These are phyloP conservation scores for Orthosia cruda DNA, from an alignment of 2,888 invertebrate genomes.

Conservation along the genomic window DNA sequence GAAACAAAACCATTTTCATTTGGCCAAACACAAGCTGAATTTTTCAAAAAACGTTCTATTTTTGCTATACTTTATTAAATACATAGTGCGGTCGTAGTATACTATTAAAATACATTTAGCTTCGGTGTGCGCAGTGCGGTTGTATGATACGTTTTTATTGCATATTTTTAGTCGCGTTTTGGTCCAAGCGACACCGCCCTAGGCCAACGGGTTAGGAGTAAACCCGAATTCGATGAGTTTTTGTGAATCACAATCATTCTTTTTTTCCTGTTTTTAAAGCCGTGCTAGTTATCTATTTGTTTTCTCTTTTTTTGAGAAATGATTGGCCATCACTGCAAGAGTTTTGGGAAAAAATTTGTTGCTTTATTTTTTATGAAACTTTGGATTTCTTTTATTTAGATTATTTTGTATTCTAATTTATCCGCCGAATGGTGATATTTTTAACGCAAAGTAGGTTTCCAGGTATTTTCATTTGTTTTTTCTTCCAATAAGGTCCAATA, in stretches of 20 bases:
- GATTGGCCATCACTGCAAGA: not conserved
- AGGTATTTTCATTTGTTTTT: too few species aligned
- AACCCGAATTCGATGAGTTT: slow-evolving; percentile 33
- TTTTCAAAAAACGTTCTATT: not conserved
- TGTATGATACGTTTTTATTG: slow-evolving; percentile 59
- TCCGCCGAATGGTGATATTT: too few species aligned
- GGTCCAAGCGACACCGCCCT: slow-evolving; percentile 17
- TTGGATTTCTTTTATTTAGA: too few species aligned
- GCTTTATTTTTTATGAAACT: too few species aligned
- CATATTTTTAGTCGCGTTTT: slow-evolving; percentile 56
- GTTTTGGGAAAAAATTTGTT: not conserved
- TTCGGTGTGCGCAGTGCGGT: slow-evolving; percentile 57
- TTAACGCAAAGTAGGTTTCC: too few species aligned
- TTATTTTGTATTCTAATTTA: too few species aligned
- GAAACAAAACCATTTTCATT: slow-evolving; percentile 1
- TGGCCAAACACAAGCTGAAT: not conserved
- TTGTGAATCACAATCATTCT: slow-evolving; percentile 20
- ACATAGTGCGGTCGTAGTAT: slow-evolving; percentile 28
- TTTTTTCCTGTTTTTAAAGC: not conserved
- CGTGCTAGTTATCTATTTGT: not conserved
- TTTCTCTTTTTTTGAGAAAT: not conserved
- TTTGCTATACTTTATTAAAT: slow-evolving; percentile 19
- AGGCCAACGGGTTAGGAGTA: slow-evolving; percentile 14
- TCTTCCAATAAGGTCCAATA: too few species aligned
- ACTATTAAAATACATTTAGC: slow-evolving; percentile 50